Conservation (phyloP, 2,888 invertebrate species). For the Pogonocherus hispidulus region DNA sequence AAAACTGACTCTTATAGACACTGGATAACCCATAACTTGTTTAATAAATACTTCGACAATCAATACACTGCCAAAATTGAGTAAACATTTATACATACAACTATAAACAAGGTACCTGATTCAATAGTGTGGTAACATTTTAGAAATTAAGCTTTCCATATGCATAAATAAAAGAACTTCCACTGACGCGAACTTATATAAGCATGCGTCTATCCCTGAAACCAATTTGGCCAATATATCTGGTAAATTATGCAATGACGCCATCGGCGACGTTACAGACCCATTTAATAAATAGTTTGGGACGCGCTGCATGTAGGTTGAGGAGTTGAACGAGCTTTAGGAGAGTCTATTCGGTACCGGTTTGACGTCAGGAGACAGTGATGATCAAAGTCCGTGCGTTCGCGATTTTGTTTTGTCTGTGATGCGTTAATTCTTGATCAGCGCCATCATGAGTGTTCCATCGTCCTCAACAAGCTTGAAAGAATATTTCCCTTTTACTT, state of each 20-base stretch:
- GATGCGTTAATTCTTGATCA: background rate
- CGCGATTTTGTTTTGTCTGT: background rate
- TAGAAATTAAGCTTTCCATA: too few species aligned
- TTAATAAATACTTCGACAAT: too few species aligned
- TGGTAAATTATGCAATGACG: background rate
- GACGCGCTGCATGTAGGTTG: background rate
- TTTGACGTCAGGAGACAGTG: background rate
- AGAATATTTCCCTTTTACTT: too few species aligned
- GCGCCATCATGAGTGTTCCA: background rate
- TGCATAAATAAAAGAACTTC: background rate
- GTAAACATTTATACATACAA: too few species aligned
- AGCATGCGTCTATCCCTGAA: background rate
- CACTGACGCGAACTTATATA: background rate
- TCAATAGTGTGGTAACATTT: too few species aligned
- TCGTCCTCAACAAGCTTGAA: too few species aligned
- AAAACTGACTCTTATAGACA: too few species aligned
- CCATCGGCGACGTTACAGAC: background rate
- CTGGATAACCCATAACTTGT: too few species aligned
- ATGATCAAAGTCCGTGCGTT: background rate
- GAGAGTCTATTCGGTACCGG: background rate
- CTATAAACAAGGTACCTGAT: too few species aligned
- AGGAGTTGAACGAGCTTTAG: constrained; percentile 2
- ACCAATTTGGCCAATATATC: background rate
- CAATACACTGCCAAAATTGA: too few species aligned
- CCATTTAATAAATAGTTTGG: background rate